These are phyloP conservation scores for Gymnarchus niloticus DNA, from an alignment of 2,113 vertebrate species.

Conservation along the genomic window DNA sequence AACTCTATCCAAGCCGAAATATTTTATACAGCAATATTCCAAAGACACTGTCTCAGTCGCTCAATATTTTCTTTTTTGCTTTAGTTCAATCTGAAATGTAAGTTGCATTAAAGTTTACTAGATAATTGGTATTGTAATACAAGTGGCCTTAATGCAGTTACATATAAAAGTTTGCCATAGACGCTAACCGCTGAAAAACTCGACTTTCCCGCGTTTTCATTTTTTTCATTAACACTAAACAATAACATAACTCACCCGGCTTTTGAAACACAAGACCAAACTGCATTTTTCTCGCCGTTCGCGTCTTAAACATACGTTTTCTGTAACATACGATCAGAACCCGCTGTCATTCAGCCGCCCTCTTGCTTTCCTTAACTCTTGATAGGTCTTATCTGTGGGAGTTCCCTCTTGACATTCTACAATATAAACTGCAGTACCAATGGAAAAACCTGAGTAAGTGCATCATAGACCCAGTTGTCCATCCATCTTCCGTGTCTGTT, in stretches of 20 bases:
- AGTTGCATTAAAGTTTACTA: background rate
- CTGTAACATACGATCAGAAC: slow-evolving; percentile 33
- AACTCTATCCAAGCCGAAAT: background rate
- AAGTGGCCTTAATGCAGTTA: background rate
- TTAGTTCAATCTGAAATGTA: background rate
- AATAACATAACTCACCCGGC: background rate
- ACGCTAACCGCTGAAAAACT: background rate
- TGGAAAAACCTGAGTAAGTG: background rate
- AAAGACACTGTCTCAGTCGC: background rate
- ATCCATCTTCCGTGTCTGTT: background rate
- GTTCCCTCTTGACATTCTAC: slow-evolving; percentile 27
- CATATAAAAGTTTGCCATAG: background rate
- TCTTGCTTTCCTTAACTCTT: slow-evolving; percentile 40
- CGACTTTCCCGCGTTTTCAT: background rate
- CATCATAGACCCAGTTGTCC: background rate
- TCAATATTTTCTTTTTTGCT: background rate
- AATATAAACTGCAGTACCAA: background rate
- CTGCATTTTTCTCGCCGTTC: background rate
- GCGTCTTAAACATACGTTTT: slow-evolving; percentile 7
- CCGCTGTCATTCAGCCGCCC: slow-evolving; percentile 37
- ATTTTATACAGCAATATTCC: background rate
- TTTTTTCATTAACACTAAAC: background rate
- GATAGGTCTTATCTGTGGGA: slow-evolving; percentile 46
- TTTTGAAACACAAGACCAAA: background rate
- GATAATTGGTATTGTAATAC: background rate